These are phyloP conservation scores for Anoura caudifer DNA, from an alignment of 2,113 vertebrate genomes.

Conservation along the genomic window DNA sequence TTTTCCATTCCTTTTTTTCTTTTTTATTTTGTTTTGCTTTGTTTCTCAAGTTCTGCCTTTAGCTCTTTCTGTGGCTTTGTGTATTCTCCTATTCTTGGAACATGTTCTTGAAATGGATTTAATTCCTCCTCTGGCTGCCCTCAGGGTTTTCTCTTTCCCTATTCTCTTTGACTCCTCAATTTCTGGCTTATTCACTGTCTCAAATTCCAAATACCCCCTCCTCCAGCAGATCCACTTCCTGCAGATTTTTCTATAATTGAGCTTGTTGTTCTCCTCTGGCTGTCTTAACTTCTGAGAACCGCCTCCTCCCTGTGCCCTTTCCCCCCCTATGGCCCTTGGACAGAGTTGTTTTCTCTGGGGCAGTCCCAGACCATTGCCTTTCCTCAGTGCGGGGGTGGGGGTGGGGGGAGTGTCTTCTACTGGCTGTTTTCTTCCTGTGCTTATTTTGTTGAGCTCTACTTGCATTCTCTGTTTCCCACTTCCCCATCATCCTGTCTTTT, in stretches of 20 bases:
- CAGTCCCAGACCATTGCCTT: constrained; percentile 55
- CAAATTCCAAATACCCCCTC: constrained; percentile 41
- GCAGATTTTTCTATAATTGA: constrained; percentile 46
- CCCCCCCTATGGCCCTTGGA: neutral
- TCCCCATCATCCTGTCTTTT: constrained; percentile 57
- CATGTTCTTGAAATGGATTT: neutral
- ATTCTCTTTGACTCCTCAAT: neutral
- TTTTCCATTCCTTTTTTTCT: neutral
- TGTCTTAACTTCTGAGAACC: neutral
- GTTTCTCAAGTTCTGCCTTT: neutral
- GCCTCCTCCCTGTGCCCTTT: constrained; percentile 8
- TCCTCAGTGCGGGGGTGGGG: neutral
- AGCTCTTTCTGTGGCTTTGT: neutral
- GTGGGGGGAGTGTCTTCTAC: neutral
- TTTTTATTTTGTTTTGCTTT: neutral
- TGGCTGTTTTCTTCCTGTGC: constrained; percentile 44
- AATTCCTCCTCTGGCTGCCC: constrained; percentile 25
- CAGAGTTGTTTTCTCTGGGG: constrained; percentile 32
- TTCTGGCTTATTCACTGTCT: constrained; percentile 49
- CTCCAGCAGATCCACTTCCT: neutral
- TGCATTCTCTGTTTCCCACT: constrained; percentile 23
- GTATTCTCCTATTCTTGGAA: neutral
- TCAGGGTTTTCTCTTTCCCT: constrained; percentile 10
- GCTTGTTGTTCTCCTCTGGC: constrained; percentile 53
- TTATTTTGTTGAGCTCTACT: constrained; percentile 16